These are phyloP conservation scores for Halocaridina rubra DNA, from an alignment of 2,888 invertebrate genomes.

Conservation along the genomic window DNA sequence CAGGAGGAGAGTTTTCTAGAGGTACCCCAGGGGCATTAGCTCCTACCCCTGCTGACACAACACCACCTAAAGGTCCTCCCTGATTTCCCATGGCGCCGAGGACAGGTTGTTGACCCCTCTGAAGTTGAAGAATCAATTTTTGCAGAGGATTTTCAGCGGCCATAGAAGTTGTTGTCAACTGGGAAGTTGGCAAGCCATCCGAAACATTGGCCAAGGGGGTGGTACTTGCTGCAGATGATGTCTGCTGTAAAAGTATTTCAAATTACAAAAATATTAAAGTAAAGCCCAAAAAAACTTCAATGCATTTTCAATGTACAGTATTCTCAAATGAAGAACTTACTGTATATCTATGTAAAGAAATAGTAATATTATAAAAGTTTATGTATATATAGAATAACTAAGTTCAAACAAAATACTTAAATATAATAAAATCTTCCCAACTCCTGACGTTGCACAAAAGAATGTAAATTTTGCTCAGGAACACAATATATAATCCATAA, in stretches of 20 bases:
- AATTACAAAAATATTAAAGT: too few relatives aligned
- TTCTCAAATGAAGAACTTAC: too few relatives aligned
- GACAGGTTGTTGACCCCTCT: slow-evolving; percentile 47
- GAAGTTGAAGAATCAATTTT: slow-evolving; percentile 58
- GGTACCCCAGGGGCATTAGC: slow-evolving; percentile 4
- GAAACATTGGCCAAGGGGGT: slow-evolving; percentile 24
- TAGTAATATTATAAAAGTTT: too few relatives aligned
- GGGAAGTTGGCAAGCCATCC: slow-evolving; percentile 35
- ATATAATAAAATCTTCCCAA: too few relatives aligned
- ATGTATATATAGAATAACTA: too few relatives aligned
- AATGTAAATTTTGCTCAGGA: too few relatives aligned
- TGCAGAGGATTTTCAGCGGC: slow-evolving; percentile 57
- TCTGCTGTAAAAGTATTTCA: slow-evolving; percentile 33
- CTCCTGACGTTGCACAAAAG: too few relatives aligned
- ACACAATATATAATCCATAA: too few relatives aligned
- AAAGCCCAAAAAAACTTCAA: too few relatives aligned
- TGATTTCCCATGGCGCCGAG: slow-evolving; percentile 18
- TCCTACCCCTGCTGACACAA: not conserved
- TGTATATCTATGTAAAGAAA: too few relatives aligned
- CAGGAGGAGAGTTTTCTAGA: slow-evolving; percentile 31
- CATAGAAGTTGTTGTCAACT: slow-evolving; percentile 48
- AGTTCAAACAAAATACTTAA: too few relatives aligned
- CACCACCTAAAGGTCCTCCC: not conserved
- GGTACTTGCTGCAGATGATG: slow-evolving; percentile 29
- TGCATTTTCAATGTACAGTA: too few relatives aligned